Base-by-base conservation (phyloP, 2,797 vertebrate species). In the Sardinella longiceps region DNA sequence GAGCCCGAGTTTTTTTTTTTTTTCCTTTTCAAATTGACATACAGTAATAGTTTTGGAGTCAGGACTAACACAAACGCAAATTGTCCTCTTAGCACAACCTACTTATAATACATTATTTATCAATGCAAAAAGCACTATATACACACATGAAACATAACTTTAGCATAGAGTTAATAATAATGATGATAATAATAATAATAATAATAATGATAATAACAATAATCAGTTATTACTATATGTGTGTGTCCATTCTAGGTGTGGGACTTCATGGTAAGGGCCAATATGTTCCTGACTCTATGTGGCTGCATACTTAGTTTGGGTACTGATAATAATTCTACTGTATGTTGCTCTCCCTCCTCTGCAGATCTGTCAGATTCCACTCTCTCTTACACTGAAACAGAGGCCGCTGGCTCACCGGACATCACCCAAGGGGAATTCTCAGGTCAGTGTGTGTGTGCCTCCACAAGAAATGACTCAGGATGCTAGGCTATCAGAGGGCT, bases 301-400 rank as follows among this genome's bases (percentile, higher is more conserved):
- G 23, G 7, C 56, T 58, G 56, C 56, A 43, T 77, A 86, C 87
- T 91, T 51, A 86, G 48, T 88, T 87, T 20, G 15, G 51, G 51
- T 70, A 11, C 33, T 39, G 70, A 23, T 23, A 18, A 77, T 18
- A 2, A 14, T 77, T 33, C 18, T 20, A n/a, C n/a, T n/a, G n/a
- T n/a, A 18, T 77, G 46, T 6, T 33, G 25, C 51, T 28, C 28
- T 90, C 86, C 37, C 85, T 89, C 85, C 88, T 86, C 46, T 33
- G 48, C 92, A 99, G 97, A 98, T 96, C 97, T 98, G 88, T 98
- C 98, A 86, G 98, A 99, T 97, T 98, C 97, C 95, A 98, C 97
- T 91, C 96, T 98, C 97, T 99, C 98, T 95, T 99, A 99, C 98
- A 99, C 98, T 98, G 98, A 99, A 98, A 98, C 96, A 5, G 98